phyloP scores from a whole-genome alignment of 2,113 vertebrate genomes.

The Callocephalon fimbriatum region DNA sequence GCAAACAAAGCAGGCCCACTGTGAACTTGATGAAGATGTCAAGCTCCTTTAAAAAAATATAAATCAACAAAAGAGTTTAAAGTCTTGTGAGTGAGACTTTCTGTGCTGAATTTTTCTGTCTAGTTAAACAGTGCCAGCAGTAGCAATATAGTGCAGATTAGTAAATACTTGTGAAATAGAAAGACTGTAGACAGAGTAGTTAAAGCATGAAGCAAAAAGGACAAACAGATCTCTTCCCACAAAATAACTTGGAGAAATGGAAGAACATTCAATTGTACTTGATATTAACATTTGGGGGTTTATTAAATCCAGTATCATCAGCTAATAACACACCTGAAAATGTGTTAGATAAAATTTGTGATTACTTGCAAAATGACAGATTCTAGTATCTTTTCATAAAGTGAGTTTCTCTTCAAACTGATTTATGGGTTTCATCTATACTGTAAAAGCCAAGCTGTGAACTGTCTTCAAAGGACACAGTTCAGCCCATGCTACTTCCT shows the following conservation, averaged over 20 bases:
- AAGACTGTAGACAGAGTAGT: constrained; percentile 13
- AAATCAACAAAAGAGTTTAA: constrained; percentile 83
- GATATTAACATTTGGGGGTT: background rate
- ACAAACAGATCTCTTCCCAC: constrained; percentile 43
- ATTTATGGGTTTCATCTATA: background rate
- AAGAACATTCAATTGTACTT: background rate
- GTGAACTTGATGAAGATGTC: constrained; percentile 92
- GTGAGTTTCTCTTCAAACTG: background rate
- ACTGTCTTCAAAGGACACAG: background rate
- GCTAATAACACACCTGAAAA: background rate
- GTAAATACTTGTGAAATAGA: constrained; percentile 39
- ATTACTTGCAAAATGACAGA: background rate
- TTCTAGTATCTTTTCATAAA: background rate
- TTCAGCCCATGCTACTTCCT: background rate
- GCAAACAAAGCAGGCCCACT: constrained; percentile 98
- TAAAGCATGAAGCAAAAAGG: constrained; percentile 60
- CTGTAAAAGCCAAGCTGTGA: background rate
- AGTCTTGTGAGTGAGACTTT: constrained; percentile 81
- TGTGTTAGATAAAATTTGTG: background rate
- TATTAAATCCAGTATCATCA: background rate
- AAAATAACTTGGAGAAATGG: constrained; percentile 25
- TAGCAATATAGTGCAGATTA: constrained; percentile 66
- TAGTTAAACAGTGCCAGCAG: constrained; percentile 76
- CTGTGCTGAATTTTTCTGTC: constrained; percentile 73
- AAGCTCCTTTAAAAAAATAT: constrained; percentile 86